A percentile compares a stretch with the other conserved stretches of the same genome.
These are phyloP conservation scores for Anableps anableps DNA, from an alignment of 2,797 vertebrate species.

Conservation along the genomic window DNA sequence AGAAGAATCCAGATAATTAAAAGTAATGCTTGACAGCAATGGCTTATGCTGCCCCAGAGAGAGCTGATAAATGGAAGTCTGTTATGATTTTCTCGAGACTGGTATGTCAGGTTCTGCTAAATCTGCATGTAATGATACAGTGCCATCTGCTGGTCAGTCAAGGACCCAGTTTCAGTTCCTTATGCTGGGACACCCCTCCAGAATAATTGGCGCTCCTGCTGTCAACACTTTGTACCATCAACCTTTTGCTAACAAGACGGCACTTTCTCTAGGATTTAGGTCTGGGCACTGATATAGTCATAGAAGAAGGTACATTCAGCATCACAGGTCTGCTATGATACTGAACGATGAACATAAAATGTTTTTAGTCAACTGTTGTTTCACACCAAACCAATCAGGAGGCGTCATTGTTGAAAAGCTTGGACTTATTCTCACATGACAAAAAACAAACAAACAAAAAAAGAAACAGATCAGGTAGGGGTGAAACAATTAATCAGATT, in stretches of 20 bases:
- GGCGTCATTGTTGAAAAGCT: no score
- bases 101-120: background rate
- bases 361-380: no score
- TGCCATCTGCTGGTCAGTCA: slow-evolving; percentile 62
- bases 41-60: background rate
- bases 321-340: no score
- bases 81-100: background rate
- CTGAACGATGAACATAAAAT: no score
- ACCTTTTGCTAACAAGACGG: background rate
- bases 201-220: background rate
- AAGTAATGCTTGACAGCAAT: background rate
- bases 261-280: no score
- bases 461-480: no score
- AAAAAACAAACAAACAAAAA: no score
- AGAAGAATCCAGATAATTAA: slow-evolving; percentile 6
- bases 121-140: slow-evolving; percentile 29
- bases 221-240: background rate
- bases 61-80: slow-evolving; percentile 4
- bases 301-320: background rate
- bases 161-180: background rate
- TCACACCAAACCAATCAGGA: no score
- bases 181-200: background rate
- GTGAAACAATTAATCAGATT: no score
- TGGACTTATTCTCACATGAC: no score
- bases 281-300: background rate